phyloP scores from a whole-genome alignment of 1,140 invertebrate genomes.

The Calosoma granatense region DNA sequence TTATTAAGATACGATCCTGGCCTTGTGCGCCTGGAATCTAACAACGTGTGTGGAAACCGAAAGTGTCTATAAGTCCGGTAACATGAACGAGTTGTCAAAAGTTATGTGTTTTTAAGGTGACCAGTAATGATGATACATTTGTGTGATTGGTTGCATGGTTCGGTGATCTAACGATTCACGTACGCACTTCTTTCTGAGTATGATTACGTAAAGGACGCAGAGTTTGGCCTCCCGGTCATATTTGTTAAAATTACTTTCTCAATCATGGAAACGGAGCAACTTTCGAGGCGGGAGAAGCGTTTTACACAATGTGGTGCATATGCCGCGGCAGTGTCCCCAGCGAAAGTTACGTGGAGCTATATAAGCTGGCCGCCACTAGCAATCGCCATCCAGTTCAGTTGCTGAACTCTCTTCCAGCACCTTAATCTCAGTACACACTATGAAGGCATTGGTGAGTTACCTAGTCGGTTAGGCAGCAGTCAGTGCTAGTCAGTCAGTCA shows the following conservation, averaged over 20 bases:
- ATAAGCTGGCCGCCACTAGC: constrained; percentile 48
- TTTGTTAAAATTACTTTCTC: constrained; percentile 31
- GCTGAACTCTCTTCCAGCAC: constrained; percentile 46
- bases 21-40: no score
- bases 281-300: constrained; percentile 19
- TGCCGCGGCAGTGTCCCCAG: constrained; percentile 20
- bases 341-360: constrained; percentile 44
- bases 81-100: no score
- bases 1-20: no score
- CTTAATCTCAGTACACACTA: constrained; percentile 37
- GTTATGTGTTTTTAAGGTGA: no score
- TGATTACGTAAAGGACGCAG: constrained; percentile 32
- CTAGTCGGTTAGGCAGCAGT: constrained; percentile 12
- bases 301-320: constrained; percentile 21
- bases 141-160: neutral
- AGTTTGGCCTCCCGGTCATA: constrained; percentile 28
- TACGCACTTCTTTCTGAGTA: constrained; percentile 5
- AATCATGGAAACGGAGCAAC: constrained; percentile 25
- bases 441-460: constrained; percentile 46
- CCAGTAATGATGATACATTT: constrained; percentile 1
- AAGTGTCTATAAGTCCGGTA: no score
- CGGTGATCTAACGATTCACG: neutral
- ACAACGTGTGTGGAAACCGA: no score
- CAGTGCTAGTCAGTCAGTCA: neutral
- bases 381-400: constrained; percentile 60